Conservation (phyloP, 2,797 vertebrate species). For the Sphenopsis melanotis region DNA sequence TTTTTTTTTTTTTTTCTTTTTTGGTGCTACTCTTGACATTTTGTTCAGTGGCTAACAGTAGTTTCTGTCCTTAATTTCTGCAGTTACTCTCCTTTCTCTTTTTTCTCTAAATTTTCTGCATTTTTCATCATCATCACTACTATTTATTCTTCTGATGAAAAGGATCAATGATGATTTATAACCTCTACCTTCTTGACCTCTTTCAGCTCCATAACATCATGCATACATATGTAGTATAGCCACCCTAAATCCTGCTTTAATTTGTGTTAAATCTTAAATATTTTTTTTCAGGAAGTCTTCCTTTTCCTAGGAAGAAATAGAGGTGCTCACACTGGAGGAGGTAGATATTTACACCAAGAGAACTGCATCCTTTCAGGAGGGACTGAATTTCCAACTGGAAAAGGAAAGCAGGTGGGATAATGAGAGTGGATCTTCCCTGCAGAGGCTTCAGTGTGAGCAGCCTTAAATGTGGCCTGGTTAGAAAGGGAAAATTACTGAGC, state of each 20-base stretch:
- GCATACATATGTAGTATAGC: background rate
- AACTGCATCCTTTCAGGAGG: background rate
- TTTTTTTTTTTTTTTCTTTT: background rate
- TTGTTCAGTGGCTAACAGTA: background rate
- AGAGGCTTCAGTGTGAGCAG: background rate
- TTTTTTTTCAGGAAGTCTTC: background rate
- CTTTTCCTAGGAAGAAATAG: background rate
- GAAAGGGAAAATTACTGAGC: background rate
- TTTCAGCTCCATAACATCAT: background rate
- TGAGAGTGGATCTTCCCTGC: background rate
- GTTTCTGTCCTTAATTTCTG: background rate
- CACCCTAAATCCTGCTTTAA: background rate
- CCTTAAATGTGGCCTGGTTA: background rate
- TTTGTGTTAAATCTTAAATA: background rate
- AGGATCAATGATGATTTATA: background rate
- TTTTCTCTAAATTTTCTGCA: background rate
- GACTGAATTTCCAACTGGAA: background rate
- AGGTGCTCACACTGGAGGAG: background rate
- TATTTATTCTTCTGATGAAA: background rate
- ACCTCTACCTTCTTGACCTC: background rate
- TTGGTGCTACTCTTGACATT: background rate
- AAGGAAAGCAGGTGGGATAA: background rate
- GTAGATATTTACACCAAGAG: background rate
- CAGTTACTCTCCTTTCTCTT: background rate
- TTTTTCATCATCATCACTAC: background rate